Evolutionary conservation across 2,797 vertebrate species (phyloP), one percentile per base, ranked within the genome.

Genomic region (Alectoris magna): DNA sequence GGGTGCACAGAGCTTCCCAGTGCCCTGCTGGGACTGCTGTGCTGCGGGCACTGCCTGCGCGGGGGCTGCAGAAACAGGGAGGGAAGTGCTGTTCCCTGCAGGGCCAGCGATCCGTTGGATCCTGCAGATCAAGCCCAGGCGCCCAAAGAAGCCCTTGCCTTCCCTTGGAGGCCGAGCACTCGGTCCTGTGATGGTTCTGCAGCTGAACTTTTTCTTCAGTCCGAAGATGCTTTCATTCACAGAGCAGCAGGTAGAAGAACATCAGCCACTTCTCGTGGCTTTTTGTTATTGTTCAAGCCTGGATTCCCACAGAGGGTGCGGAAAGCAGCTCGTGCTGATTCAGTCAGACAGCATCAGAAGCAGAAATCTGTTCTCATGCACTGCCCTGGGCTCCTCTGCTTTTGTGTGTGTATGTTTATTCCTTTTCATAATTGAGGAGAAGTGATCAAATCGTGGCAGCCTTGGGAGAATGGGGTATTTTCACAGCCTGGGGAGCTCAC

Each of bases 271-370:
- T 91, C 82, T 85, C 66, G 86, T 75, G 19, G 81, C 24, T 38
- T 26, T 68, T 62, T 53, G 27, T 86, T 49, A 53, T 94, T 93
- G 87, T 94, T 93, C 72, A 59, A 87, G 94, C 67, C 75, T 92
- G 78, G 76, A 39, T 93, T 97, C 87, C 91, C 71, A 8, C n/a
- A 84, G 90, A 94, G 85, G 12, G 72, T 69, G 82, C 56, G 74
- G 89, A 91, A 84, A 90, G 90, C 89, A 93, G 71, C 84, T 93
- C 90, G 91, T 63, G 87, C 49, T 95, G 96, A 97, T 97, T 94
- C 86, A 95, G 75, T 86, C 59, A 95, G 94, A 96, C 91, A 96
- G 89, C 31, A 34, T 96, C 92, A 93, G 89, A 78, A 94, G 68
- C 26, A 49, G 91, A 94, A 95, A 92, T 96, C 90, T 96, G 95